Base-by-base conservation (phyloP, 2,888 invertebrate genomes). In the Tethea ocularis region DNA sequence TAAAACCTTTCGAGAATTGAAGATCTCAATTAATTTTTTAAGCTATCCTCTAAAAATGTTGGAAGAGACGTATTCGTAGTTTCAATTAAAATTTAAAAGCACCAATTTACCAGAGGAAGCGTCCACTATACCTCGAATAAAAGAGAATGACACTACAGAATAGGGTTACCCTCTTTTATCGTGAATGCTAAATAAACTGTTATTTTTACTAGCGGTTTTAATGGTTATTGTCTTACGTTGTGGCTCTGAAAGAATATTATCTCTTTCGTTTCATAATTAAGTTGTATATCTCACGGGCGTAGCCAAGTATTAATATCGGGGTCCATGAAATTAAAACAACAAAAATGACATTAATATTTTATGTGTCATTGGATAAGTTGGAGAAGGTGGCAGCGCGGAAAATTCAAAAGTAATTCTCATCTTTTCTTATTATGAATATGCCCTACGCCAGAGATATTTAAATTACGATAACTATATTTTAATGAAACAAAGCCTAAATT, bases 61-160 rank as follows among this genome's bases (percentile, higher is more conserved):
- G 15, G 15, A 13, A 8, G n/a, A 4, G n/a, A 15, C 38, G 33
- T 33, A 33, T 33, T 13, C 33, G n/a, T 15, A 38, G 38, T 38
- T 38, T 6, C 38, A 15, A 38, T 38, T 38, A 38, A 38, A 36
- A 36, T 2, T 38, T n/a, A 0, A 38, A n/a, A 38, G 38, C n/a
- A 38, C 38, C 38, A 38, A 38, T n/a, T 36, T 36, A 15, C 36
- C 6, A 3, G n/a, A n/a, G n/a, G 38, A n/a, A 38, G n/a, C 38
- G n/a, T 38, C 2, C 1, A 11, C 38, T 38, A n/a, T 38, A 38
- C n/a, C 38, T 13, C 1, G 38, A 38, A 15, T 38, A 38, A 38
- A 38, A 38, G 38, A 38, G n/a, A 38, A 38, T 38, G 38, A n/a
- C 38, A 38, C n/a, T 38, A 38, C n/a, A 38, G n/a, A 38, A 38